Base-by-base conservation (phyloP, 1,140 invertebrate genomes). In the Himalopsyche phryganea region DNA sequence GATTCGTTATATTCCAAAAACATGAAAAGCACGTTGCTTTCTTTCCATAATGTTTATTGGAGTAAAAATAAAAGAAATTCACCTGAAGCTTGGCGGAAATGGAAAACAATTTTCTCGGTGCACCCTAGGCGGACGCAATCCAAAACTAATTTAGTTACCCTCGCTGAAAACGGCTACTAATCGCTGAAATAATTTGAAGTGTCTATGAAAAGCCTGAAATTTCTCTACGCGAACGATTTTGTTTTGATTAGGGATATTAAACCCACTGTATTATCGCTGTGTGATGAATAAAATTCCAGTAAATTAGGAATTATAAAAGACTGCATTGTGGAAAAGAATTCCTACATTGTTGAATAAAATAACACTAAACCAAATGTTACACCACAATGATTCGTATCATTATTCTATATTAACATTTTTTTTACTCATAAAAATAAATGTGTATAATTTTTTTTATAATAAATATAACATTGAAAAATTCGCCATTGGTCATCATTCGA, bases 211-310 rank as follows among this genome's bases (percentile, higher is more conserved):
- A 28, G 23, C 23, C 23, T 28, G 23, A 28, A 28, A 28, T 28
- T 28, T 28, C 11, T 5, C 42, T 17, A n/a, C 14, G 51, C 13
- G 49, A 61, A 28, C 47, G 42, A 61, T 56, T 57, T 51, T 61
- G 60, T 61, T 61, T 61, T 61, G 60, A 61, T 61, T 61, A 50
- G 47, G 54, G 54, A 46, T 57, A 57, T 57, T 61, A 61, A 57
- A 35, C 54, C 36, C 46, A 23, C 45, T 41, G 35, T 44, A 48
- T 61, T 61, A 54, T 61, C 45, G 28, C 38, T 35, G 51, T 36
- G 23, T 35, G 28, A 20, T 46, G 52, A 55, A 56, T 56, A 61
- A 55, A 61, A 49, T 51, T 60, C 54, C 51, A 54, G 58, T 17
- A 54, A 46, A 54, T 54, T 54, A 33, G 46, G 44, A 54, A 42